Evolutionary conservation across 2,888 invertebrate species (phyloP).

Genomic region (Tetramorium bicarinatum): DNA sequence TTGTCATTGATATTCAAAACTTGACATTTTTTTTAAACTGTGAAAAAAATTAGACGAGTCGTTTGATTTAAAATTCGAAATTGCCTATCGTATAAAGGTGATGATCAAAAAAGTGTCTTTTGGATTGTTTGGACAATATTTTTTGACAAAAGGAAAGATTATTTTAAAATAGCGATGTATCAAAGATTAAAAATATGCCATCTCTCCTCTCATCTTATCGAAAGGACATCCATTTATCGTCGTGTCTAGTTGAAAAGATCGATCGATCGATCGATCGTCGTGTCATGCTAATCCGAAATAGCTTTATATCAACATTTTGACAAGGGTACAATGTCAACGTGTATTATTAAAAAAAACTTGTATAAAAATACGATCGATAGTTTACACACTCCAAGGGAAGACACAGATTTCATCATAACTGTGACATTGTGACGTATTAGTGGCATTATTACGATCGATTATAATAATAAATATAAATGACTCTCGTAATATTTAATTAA

Average conservation of each 20-base stretch:
- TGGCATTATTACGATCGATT: not conserved
- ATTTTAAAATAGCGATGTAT: not conserved
- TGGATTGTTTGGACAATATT: not conserved
- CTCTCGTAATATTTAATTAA: conserved; percentile 27
- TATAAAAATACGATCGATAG: not conserved
- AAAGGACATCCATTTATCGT: conserved; percentile 49
- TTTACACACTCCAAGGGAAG: not conserved
- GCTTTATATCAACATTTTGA: conserved; percentile 32
- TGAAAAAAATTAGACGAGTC: conserved; percentile 63
- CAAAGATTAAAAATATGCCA: not conserved
- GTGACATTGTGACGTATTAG: not conserved
- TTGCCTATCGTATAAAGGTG: conserved; percentile 11
- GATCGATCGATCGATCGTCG: conserved; percentile 43
- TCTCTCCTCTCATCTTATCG: not conserved
- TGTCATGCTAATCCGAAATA: conserved; percentile 3
- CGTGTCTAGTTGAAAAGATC: conserved; percentile 38
- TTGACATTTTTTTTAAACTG: conserved; percentile 53
- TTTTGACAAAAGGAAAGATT: not conserved
- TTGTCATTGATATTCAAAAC: conserved; percentile 21
- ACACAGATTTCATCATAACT: not conserved
- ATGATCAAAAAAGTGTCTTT: conserved; percentile 23
- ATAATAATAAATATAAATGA: not conserved
- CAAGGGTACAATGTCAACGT: conserved; percentile 26
- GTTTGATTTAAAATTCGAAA: conserved; percentile 72
- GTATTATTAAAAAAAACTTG: conserved; percentile 3